phyloP scores from a whole-genome alignment of 2,797 vertebrate genomes.

The Paramormyrops hopkinsi region DNA sequence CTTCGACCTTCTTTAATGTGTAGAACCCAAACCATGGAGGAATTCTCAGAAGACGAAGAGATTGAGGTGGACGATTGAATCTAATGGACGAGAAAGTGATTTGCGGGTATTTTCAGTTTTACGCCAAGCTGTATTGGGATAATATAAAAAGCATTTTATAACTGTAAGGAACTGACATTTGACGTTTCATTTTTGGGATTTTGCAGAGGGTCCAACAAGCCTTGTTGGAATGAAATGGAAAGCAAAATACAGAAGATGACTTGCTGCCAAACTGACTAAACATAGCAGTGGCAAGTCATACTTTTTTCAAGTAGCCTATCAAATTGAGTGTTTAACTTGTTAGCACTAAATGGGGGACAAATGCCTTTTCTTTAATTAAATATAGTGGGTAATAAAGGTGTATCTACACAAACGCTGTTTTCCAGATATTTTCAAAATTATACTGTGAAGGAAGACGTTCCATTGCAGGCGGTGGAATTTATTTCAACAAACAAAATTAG shows the following conservation, averaged over 20 bases:
- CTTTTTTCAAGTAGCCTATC: not conserved
- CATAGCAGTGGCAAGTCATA: not conserved
- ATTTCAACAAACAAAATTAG: not conserved
- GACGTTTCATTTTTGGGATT: not conserved
- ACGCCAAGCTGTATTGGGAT: slow-evolving; percentile 21
- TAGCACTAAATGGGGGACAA: not conserved
- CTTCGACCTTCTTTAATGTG: slow-evolving; percentile 68
- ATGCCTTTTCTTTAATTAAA: not conserved
- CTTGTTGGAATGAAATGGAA: not conserved
- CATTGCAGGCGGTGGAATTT: not conserved
- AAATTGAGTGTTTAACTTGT: not conserved
- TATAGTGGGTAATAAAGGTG: not conserved
- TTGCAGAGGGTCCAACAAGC: not conserved
- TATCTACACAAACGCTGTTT: not conserved
- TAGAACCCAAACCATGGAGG: slow-evolving; percentile 71
- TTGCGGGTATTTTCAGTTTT: slow-evolving; percentile 40
- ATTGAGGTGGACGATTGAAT: slow-evolving; percentile 82
- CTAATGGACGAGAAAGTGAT: not conserved
- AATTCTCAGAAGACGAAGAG: slow-evolving; percentile 82
- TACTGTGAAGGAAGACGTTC: not conserved
- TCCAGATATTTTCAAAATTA: not conserved
- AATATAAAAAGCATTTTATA: not conserved
- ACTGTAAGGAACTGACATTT: not conserved
- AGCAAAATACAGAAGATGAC: not conserved
- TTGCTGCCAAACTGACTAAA: not conserved